Evolutionary conservation across 2,888 invertebrate species (phyloP), one percentile per base, ranked within the genome.

Genomic region (Agrenia bidenticulata): DNA sequence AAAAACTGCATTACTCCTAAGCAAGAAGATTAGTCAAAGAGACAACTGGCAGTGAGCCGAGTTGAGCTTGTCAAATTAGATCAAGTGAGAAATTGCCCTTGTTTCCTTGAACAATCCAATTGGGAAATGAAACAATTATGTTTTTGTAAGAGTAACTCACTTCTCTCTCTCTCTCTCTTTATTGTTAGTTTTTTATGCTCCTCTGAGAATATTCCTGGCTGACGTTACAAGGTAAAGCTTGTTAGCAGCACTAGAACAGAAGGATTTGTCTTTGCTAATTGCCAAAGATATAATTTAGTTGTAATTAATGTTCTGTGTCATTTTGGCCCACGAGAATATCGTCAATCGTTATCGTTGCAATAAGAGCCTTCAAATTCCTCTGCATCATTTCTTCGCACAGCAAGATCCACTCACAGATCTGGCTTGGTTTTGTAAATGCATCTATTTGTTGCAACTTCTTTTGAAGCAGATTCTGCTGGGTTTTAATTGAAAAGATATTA

Each of bases 31-130:
- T 55, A 27, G 27, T 55, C 55, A 27, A 27, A 17, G 5, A 55
- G 55, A 32, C 55, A 32, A 15, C 13, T 55, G 56, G 21, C 39
- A 57, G 7, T 55, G 26, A 55, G 17, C 17, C 5, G 19, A 55
- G 55, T 17, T 27, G 13, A 55, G 24, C 21, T 55, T 57, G 56
- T 57, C 56, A 57, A 57, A 57, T 57, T 57, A 41, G 56, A 57
- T n/a, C 56, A 57, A 17, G 23, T 57, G 56, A 57, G 56, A 57
- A 57, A 57, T 57, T 57, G 56, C 56, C 37, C 56, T 41, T 41
- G 41, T 57, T 57, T 57, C 56, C 41, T 55, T 55, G 27, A 32
- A 19, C 17, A 21, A 57, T 39, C 41, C 21, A 57, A 57, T 57
- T 37, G 39, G 41, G 56, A 57, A 41, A 17, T 57, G 56, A 57